Base-by-base conservation (phyloP, 2,888 invertebrate genomes). In the Ormyrus labotus region DNA sequence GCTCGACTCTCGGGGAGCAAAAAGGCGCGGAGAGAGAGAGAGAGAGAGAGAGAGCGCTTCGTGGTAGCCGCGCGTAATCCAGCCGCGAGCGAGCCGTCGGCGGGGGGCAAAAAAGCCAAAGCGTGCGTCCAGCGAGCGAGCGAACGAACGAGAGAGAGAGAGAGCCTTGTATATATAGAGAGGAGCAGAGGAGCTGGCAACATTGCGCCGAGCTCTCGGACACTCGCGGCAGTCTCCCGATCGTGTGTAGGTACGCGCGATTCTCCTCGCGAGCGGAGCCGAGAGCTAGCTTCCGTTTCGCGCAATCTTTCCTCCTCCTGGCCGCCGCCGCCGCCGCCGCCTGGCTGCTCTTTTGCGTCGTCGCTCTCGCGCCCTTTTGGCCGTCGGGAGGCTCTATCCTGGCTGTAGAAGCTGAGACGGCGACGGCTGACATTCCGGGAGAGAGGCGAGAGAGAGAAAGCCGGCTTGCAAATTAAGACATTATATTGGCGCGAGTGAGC, bases 51-150 rank as follows among this genome's bases (percentile, higher is more conserved):
- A 48, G 58, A 8, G 65, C 84, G 84, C 84, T 88, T 85, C 85
- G 85, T 85, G 85, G 87, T 87, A 88, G 87, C 85, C 85, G 84
- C 85, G 84, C 87, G 87, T 88, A 87, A 88, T 86, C 86, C 87
- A 83, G 86, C 86, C 88, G 60, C 48, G 47, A 67, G 61, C 60
- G 68, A 53, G 50, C 67, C 73, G 63, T 48, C 55, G 67, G 68
- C 57, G 45, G 74, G 65, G 74, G 69, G 58, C 87, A 86, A 87
- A 86, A 84, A 87, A 87, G 87, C 86, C 85, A 84, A 82, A 63
- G 83, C 83, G 85, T 82, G 83, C 73, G 73, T 85, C 84, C 79
- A 83, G 63, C 78, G 82, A 53, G 45, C 34, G 4, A 61, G 9
- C 45, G 34, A 34, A 4, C 34, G 34, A 34, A 3, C 60, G 45